Base-by-base conservation (phyloP, 2,888 invertebrate species). In the Geotrupes spiniger region DNA sequence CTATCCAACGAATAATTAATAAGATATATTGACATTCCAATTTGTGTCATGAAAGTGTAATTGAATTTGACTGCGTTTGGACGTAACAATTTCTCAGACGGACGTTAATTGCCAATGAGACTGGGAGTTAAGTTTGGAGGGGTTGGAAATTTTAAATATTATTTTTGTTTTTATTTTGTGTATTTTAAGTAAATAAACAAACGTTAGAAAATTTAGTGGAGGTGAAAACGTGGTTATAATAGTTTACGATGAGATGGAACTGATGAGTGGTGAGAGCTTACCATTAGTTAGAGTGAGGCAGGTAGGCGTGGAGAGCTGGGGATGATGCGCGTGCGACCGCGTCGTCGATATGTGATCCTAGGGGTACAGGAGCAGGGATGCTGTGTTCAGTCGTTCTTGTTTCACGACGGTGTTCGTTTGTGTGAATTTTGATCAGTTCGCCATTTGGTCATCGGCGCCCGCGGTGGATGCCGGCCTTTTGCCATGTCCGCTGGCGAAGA, bases 401-500 rank as follows among this genome's bases (percentile, higher is more conserved):
- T 37, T 41, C 46, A 25, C 33, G 52, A 49, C 56, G 51, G 51
- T 48, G 49, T 38, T 51, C 40, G 51, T 41, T 41, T 21, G 41
- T 12, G 42, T 42, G 16, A 33, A 31, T n/a, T 43, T 43, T 43
- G 31, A 39, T 29, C 14, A 46, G 31, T 39, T 39, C 38, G 46
- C 33, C 39, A 52, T 53, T 51, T 57, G 60, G 56, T 59, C 60
- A 56, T 63, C 63, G 66, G 61, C 66, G 60, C 58, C 57, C 57
- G 58, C 65, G 64, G 67, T 67, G 64, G 60, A 66, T 65, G 68
- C 62, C 58, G 43, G 56, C 52, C 55, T 52, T 41, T 55, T 52
- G 60, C 57, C 61, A 71, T 71, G 71, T 69, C 70, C 60, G 63
- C 65, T 61, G 67, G 65, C 63, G 68, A 67, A 65, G 64, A 66